Evolutionary conservation across 2,113 vertebrate species (phyloP).

Genomic region (Thymallus thymallus): DNA sequence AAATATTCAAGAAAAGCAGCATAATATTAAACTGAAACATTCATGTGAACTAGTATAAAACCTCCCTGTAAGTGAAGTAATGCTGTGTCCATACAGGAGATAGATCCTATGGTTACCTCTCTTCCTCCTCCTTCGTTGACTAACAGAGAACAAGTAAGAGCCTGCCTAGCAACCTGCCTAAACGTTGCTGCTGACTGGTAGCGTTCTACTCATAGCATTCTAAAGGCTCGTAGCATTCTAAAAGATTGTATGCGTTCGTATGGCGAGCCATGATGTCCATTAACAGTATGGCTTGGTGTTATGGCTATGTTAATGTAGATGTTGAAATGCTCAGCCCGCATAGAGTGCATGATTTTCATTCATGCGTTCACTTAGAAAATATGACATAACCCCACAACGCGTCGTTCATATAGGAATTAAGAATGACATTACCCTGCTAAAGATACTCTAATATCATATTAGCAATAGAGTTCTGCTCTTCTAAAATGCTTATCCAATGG

Average conservation of each 20-base stretch:
- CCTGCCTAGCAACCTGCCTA: slow-evolving; percentile 27
- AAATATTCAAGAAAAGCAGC: too few relatives aligned
- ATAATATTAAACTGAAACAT: background rate
- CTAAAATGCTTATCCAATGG: background rate
- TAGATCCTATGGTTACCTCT: slow-evolving; percentile 42
- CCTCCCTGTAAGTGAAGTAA: slow-evolving; percentile 4
- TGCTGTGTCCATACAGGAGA: slow-evolving; percentile 65
- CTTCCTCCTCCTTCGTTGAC: slow-evolving; percentile 11
- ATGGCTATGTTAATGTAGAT: background rate
- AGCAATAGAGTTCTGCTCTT: background rate
- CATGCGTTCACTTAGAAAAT: background rate
- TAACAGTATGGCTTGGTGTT: slow-evolving; percentile 1
- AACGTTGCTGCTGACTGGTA: slow-evolving; percentile 32
- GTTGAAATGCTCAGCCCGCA: background rate
- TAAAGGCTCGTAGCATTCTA: background rate
- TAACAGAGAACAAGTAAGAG: slow-evolving; percentile 71
- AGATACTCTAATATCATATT: too few relatives aligned
- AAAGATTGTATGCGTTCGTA: slow-evolving; percentile 8
- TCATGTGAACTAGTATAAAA: background rate
- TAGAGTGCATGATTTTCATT: too few relatives aligned
- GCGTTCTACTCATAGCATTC: slow-evolving; percentile 2
- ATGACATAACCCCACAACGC: too few relatives aligned
- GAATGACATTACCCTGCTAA: too few relatives aligned
- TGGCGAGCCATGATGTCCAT: background rate
- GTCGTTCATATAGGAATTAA: too few relatives aligned